Evolutionary conservation across 2,797 vertebrate species (phyloP), one percentile per base, ranked within the genome.

Genomic region (Acanthornis magna): DNA sequence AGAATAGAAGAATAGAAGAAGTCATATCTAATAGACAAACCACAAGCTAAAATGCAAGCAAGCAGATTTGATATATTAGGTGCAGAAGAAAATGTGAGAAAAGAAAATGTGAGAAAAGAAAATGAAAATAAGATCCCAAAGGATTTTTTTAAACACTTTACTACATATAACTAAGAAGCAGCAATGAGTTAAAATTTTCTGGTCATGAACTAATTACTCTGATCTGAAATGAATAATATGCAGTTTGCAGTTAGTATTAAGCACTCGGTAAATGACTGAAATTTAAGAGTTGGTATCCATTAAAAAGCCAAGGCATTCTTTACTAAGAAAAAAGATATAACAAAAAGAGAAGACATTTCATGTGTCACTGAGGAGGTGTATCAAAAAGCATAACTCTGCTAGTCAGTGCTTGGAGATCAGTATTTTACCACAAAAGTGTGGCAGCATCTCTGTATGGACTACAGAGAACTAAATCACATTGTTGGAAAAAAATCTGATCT

Each of bases 301-400:
- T 93, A n/a, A 83, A 89, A 90, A 91, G 21, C 48, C 38, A 85
- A 89, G n/a, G 25, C 30, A 75, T 85, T 93, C 81, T 75, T 92
- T 94, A 77, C 13, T 16, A 65, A 61, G 57, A 57, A 76, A 75
- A 68, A 63, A 55, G 20, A 74, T 38, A 72, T 9, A 40, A 57
- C 38, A 94, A 85, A 70, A 68, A 86, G n/a, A 75, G 34, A 87
- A 55, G 42, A 63, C 13, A 30, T 78, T 81, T 80, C 38, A 85
- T 3, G 7, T 42, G n/a, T 89, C 29, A 42, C 72, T 74, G 68
- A 89, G 61, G 40, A 91, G 32, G 15, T 53, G 8, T 60, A 87
- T 77, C 60, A 71, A 87, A 95, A 93, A 30, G 51, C n/a, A 5
- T 54, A 63, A 87, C 21, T 83, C 85, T 92, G 84, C 16, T 48